These are phyloP conservation scores for Uropsilus gracilis DNA, from an alignment of 2,113 vertebrate species.

Conservation along the genomic window DNA sequence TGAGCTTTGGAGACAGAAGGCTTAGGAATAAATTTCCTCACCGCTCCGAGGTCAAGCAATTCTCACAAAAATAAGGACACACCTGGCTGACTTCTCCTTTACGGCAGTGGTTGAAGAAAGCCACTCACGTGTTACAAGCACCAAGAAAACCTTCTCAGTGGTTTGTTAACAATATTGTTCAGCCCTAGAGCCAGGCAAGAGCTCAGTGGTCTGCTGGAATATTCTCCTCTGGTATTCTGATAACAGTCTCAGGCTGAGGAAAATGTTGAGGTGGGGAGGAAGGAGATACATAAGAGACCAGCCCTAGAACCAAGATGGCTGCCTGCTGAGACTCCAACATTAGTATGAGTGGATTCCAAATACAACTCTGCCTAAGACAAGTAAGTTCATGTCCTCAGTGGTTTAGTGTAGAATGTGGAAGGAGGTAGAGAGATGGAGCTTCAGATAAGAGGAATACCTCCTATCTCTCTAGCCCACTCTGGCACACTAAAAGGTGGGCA, in stretches of 20 bases:
- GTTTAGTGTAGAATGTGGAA: no score
- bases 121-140: neutral
- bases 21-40: neutral
- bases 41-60: neutral
- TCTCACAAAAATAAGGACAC: neutral
- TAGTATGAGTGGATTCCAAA: accelerated
- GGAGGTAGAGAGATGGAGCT: no score
- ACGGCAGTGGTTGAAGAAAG: neutral
- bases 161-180: neutral
- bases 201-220: neutral
- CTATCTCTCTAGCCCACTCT: no score
- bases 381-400: neutral
- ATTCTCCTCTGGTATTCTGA: neutral
- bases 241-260: neutral
- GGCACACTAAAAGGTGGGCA: no score
- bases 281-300: neutral
- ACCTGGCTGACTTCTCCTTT: neutral
- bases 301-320: neutral
- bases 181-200: neutral
- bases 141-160: neutral
- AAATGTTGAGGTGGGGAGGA: neutral
- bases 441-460: no score
- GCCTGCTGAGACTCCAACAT: neutral
- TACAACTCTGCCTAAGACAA: neutral
- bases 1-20: neutral